A percentile compares a stretch with the other conserved stretches of the same genome.
These are phyloP conservation scores for Eilema depressum DNA, from an alignment of 2,888 invertebrate species.

Conservation along the genomic window DNA sequence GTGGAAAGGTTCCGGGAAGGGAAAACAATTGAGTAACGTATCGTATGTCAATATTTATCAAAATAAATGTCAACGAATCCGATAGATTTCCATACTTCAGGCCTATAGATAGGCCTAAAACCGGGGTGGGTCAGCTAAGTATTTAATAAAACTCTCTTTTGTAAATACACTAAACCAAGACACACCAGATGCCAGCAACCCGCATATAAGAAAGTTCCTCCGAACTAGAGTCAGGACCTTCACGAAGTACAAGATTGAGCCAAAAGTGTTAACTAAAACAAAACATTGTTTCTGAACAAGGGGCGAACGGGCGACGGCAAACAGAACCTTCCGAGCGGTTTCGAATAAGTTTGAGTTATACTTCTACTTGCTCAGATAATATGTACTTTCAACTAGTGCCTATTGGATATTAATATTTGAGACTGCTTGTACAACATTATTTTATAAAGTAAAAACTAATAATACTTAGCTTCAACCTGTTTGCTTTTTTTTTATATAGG, in stretches of 20 bases:
- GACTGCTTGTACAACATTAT: not conserved
- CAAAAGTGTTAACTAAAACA: conserved; percentile 49
- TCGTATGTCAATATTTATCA: no score
- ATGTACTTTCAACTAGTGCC: not conserved
- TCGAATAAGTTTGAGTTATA: conserved; percentile 16
- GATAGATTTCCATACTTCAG: no score
- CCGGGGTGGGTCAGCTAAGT: no score
- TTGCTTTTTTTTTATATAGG: no score
- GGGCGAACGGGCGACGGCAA: conserved; percentile 18
- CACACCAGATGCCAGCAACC: not conserved
- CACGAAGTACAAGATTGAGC: conserved; percentile 25
- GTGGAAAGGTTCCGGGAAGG: no score
- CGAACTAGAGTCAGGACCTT: not conserved
- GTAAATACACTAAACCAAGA: not conserved
- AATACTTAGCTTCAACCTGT: no score
- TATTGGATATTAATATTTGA: not conserved
- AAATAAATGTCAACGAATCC: no score
- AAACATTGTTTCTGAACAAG: conserved; percentile 38
- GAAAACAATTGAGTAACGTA: no score
- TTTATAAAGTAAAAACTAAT: not conserved
- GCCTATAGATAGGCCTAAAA: no score
- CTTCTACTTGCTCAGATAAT: not conserved
- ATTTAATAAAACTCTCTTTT: not conserved
- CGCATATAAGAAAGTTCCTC: conserved; percentile 5
- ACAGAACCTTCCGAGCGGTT: not conserved